phyloP scores from a whole-genome alignment of 2,797 vertebrate species.

The Argyrosomus regius region DNA sequence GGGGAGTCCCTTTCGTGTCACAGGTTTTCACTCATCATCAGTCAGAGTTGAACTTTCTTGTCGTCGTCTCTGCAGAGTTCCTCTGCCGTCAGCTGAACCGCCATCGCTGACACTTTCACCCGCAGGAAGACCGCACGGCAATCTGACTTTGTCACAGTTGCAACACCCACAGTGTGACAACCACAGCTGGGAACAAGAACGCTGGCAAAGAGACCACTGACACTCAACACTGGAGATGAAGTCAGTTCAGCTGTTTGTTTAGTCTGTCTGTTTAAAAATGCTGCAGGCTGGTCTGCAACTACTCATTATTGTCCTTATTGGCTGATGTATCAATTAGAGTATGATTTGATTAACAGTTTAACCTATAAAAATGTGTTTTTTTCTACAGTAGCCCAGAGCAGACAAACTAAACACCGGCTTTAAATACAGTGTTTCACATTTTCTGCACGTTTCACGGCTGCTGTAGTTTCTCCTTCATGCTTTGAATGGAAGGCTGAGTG shows the following conservation, averaged over 20 bases:
- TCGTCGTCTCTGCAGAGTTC: background rate
- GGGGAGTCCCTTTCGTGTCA: background rate
- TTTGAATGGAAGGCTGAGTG: too few species aligned
- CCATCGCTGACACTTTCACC: conserved; percentile 24
- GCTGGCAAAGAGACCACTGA: background rate
- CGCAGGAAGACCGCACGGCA: conserved; percentile 36
- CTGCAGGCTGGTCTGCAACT: background rate
- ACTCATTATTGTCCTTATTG: too few species aligned
- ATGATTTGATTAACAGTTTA: background rate
- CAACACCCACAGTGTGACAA: conserved; percentile 8
- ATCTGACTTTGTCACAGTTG: conserved; percentile 35
- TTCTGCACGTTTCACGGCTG: too few species aligned
- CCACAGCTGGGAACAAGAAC: background rate
- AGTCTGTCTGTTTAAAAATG: background rate
- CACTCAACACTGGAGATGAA: background rate
- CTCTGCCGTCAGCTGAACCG: conserved; percentile 28
- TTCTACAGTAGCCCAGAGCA: too few species aligned
- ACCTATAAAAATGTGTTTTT: background rate
- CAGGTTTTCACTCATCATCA: background rate
- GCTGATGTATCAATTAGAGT: background rate
- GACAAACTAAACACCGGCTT: too few species aligned
- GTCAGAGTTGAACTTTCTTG: background rate
- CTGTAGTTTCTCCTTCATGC: too few species aligned
- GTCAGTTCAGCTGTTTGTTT: background rate
- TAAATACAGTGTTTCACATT: too few species aligned